Evolutionary conservation across 2,797 vertebrate genomes (phyloP).

Genomic region (Cryptoblepharus egeriae): DNA sequence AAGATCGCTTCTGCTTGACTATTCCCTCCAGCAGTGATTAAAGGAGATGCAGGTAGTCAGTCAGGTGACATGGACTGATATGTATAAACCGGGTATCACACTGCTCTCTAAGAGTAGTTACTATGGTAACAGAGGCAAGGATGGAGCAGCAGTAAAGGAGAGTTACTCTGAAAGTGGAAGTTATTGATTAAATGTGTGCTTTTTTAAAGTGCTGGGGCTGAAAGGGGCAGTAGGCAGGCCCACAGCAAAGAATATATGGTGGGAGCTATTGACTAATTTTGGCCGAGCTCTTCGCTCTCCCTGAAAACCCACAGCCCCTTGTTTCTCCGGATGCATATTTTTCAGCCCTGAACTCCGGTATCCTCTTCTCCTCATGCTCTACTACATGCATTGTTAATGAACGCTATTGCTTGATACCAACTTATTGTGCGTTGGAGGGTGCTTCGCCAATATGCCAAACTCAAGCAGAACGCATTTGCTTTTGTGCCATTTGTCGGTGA

Average conservation of each 20-base stretch:
- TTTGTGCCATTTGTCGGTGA: slow-evolving; percentile 25
- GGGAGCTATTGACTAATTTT: neutral
- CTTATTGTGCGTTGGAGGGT: neutral
- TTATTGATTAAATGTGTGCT: slow-evolving; percentile 70
- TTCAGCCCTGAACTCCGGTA: slow-evolving; percentile 8
- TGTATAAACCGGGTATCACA: slow-evolving; percentile 70
- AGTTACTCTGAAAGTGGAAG: slow-evolving; percentile 68
- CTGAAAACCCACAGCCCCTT: neutral
- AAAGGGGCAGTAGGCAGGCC: slow-evolving; percentile 24
- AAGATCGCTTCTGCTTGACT: slow-evolving; percentile 62
- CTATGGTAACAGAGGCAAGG: slow-evolving; percentile 77
- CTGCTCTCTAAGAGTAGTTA: slow-evolving; percentile 71
- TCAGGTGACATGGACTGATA: slow-evolving; percentile 67
- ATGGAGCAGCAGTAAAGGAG: slow-evolving; percentile 66
- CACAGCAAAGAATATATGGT: neutral
- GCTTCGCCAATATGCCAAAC: neutral
- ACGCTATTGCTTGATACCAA: slow-evolving; percentile 33
- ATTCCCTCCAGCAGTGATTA: slow-evolving; percentile 70
- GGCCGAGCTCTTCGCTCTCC: neutral
- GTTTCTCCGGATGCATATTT: neutral
- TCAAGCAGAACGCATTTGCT: slow-evolving; percentile 10
- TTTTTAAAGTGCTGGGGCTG: neutral
- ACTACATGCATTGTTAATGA: neutral
- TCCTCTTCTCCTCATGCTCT: neutral
- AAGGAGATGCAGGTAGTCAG: slow-evolving; percentile 71